These are phyloP conservation scores for Laothoe populi DNA, from an alignment of 2,888 invertebrate genomes.

Conservation along the genomic window DNA sequence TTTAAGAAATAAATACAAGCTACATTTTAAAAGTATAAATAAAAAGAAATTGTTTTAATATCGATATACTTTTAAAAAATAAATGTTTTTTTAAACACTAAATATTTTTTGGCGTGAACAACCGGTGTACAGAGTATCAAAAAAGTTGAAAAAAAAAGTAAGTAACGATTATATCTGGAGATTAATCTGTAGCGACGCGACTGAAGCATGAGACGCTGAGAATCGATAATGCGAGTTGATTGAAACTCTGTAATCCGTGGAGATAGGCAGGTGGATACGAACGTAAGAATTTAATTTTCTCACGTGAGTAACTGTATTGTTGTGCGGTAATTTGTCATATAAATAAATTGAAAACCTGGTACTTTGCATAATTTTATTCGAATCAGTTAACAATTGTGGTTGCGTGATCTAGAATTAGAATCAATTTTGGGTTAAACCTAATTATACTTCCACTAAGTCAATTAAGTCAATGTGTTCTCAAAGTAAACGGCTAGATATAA, in stretches of 20 bases:
- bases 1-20: too few relatives aligned
- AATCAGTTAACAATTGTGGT: too few relatives aligned
- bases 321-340: neutral
- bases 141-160: conserved; percentile 6
- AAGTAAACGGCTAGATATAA: too few relatives aligned
- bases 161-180: conserved; percentile 5
- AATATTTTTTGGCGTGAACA: too few relatives aligned
- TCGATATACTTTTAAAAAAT: too few relatives aligned
- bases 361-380: too few relatives aligned
- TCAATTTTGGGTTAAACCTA: too few relatives aligned
- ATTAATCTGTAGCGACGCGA: conserved; percentile 13
- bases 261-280: conserved; percentile 9
- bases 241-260: conserved; percentile 19
- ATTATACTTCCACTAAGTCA: too few relatives aligned
- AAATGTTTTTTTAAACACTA: too few relatives aligned
- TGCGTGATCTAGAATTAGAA: too few relatives aligned
- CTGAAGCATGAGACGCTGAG: conserved; percentile 13
- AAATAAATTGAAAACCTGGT: too few relatives aligned
- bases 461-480: too few relatives aligned
- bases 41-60: neutral
- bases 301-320: conserved; percentile 11
- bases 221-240: conserved; percentile 23
- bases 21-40: neutral
- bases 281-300: conserved; percentile 12
- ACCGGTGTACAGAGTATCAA: neutral